Evolutionary conservation across 2,888 invertebrate species (phyloP), one percentile per base, ranked within the genome.

Genomic region (Heliconius hortense): DNA sequence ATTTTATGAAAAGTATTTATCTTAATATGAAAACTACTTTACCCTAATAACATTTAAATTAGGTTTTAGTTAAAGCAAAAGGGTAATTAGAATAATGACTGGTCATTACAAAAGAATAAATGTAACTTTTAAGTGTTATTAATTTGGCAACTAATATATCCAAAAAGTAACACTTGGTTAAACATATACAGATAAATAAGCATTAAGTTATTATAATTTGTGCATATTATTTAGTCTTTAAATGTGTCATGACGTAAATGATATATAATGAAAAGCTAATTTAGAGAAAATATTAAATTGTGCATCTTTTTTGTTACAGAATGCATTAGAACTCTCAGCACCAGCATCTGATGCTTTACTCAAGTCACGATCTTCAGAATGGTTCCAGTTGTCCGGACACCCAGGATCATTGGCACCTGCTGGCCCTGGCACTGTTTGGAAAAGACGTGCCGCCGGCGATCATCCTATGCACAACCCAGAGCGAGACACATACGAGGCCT

Each of bases 351-450:
- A 98, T 85, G 95, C 97, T 73, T 92, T 98, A 68, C 90, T 98
- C 81, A 97, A 96, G 86, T 96, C 96, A 79, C 94, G 95, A 80
- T 94, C 94, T 64, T 94, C 94, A 76, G 95, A 94, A 83, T 98
- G 98, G 98, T 97, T 98, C 90, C 98, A 98, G 90, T 92, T 99
- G 79, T 97, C 98, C 21, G 99, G 98, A 0, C 99, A 99, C 91
- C 97, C 97, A 75, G 98, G 98, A 79, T 97, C 98, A 80, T 96
- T 99, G 91, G 98, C 98, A 1, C 98, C 98, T 7, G 98, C 98
- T 0, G 97, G 98, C 1, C 97, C 98, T 15, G 98, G 98, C 78
- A 98, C 98, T 21, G 98, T 99, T 72, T 98, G 98, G 96, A 99
- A 99, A 90, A 96, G 98, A 81, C 96, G 97, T 69, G 95, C 96